Evolutionary conservation across 2,113 vertebrate genomes (phyloP).

Genomic region (Pseudonaja textilis): DNA sequence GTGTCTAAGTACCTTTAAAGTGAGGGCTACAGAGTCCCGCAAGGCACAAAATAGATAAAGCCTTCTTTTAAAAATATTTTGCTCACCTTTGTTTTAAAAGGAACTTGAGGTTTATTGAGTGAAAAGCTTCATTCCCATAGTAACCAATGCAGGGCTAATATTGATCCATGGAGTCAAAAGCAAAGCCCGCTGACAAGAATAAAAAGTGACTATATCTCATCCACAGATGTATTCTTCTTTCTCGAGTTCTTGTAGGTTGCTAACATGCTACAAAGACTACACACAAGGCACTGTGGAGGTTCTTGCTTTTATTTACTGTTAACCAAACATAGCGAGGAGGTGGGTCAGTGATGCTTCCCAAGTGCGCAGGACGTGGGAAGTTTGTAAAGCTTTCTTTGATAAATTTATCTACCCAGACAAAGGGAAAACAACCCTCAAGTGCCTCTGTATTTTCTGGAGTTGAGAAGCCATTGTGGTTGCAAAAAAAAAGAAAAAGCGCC

Average conservation of each 20-base stretch:
- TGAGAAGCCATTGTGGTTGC: slow-evolving; percentile 10
- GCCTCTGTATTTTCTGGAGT: background rate
- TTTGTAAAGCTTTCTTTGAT: slow-evolving; percentile 21
- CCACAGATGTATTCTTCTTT: slow-evolving; percentile 68
- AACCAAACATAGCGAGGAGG: slow-evolving; percentile 39
- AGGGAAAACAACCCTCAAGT: background rate
- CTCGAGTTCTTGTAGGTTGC: slow-evolving; percentile 67
- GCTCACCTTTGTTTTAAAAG: slow-evolving; percentile 81
- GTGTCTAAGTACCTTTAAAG: slow-evolving; percentile 81
- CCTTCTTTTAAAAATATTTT: slow-evolving; percentile 85
- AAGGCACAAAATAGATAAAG: slow-evolving; percentile 78
- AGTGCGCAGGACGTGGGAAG: slow-evolving; percentile 43
- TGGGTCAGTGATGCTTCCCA: slow-evolving; percentile 24
- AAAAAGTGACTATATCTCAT: slow-evolving; percentile 68
- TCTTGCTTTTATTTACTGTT: slow-evolving; percentile 40
- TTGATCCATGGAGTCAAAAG: slow-evolving; percentile 77
- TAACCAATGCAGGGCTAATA: slow-evolving; percentile 74
- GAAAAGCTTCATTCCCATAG: slow-evolving; percentile 70
- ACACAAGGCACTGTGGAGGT: slow-evolving; percentile 34
- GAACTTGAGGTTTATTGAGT: slow-evolving; percentile 79
- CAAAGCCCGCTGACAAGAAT: slow-evolving; percentile 72
- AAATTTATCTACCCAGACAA: background rate
- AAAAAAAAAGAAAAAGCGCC: background rate
- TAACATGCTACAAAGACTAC: slow-evolving; percentile 60
- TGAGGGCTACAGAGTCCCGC: slow-evolving; percentile 75